Conservation (phyloP, 1,140 invertebrate species). For the Lineus longissimus region DNA sequence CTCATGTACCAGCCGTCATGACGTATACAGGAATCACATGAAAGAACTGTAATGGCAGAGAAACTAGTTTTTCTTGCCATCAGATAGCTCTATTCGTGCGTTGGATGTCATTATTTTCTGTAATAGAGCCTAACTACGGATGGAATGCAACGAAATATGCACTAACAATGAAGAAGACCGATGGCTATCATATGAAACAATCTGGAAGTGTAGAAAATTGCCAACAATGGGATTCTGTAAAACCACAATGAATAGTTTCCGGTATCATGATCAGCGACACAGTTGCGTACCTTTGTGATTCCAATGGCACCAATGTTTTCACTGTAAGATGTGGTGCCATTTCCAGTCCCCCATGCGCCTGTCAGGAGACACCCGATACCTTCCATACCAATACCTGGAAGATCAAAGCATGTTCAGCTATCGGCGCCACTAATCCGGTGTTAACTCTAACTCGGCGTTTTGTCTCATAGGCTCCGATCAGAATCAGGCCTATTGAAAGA, state of each 20-base stretch:
- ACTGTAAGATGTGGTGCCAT: slow-evolving; percentile 77
- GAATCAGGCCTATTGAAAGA: neutral
- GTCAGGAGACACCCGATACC: slow-evolving; percentile 78
- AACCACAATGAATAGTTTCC: neutral
- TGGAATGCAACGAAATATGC: too few relatives aligned
- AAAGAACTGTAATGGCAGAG: too few relatives aligned
- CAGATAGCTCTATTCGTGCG: too few relatives aligned
- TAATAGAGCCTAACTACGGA: too few relatives aligned
- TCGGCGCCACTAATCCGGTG: neutral
- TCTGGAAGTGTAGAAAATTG: too few relatives aligned
- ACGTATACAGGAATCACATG: too few relatives aligned
- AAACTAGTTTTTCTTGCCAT: too few relatives aligned
- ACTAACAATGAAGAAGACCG: too few relatives aligned
- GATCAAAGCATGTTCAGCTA: neutral
- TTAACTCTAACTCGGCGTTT: neutral
- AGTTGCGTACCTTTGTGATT: slow-evolving; percentile 57
- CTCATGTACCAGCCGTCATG: too few relatives aligned
- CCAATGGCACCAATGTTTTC: slow-evolving; percentile 89
- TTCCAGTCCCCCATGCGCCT: slow-evolving; percentile 75
- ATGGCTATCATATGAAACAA: too few relatives aligned
- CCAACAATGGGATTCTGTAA: neutral
- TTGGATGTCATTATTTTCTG: too few relatives aligned
- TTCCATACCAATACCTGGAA: slow-evolving; percentile 72
- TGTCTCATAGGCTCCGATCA: neutral
- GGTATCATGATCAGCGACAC: neutral